phyloP scores from a whole-genome alignment of 2,888 invertebrate genomes.

The Erebia palarica region DNA sequence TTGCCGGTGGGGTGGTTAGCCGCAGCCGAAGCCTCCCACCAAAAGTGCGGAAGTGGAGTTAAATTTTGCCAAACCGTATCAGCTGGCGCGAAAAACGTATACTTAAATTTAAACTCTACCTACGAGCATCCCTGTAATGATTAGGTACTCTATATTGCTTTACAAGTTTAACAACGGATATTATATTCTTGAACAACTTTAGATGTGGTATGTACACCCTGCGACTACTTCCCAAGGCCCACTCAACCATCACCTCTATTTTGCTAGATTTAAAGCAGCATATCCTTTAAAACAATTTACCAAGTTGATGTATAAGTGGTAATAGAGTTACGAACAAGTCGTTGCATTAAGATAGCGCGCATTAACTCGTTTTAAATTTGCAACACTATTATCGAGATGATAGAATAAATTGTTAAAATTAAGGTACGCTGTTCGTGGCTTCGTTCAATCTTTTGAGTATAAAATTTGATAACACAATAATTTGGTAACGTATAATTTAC shows the following conservation, averaged over 20 bases:
- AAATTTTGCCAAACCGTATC: no score
- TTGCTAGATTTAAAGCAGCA: background rate
- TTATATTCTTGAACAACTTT: conserved; percentile 48
- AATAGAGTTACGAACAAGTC: conserved; percentile 38
- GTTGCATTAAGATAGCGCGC: conserved; percentile 33
- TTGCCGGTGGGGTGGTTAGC: no score
- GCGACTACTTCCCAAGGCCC: background rate
- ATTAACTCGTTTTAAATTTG: conserved; percentile 37
- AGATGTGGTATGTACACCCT: conserved; percentile 11
- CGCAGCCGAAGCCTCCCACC: no score
- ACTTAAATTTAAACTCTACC: background rate
- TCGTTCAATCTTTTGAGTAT: conserved; percentile 1
- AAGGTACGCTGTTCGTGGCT: background rate
- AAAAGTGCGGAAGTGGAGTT: no score
- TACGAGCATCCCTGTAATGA: conserved; percentile 7
- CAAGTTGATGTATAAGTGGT: conserved; percentile 25
- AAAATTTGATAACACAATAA: no score
- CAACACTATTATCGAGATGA: conserved; percentile 29
- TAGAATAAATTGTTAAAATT: conserved; percentile 31
- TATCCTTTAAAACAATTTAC: conserved; percentile 16
- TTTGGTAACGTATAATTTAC: no score
- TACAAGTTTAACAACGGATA: conserved; percentile 44
- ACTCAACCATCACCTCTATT: conserved; percentile 11
- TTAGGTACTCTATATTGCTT: conserved; percentile 31
- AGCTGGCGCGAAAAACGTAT: background rate